A percentile compares a stretch with the other conserved stretches of the same genome.
Evolutionary conservation across 2,113 vertebrate genomes (phyloP).

Genomic region (Paramisgurnus dabryanus): DNA sequence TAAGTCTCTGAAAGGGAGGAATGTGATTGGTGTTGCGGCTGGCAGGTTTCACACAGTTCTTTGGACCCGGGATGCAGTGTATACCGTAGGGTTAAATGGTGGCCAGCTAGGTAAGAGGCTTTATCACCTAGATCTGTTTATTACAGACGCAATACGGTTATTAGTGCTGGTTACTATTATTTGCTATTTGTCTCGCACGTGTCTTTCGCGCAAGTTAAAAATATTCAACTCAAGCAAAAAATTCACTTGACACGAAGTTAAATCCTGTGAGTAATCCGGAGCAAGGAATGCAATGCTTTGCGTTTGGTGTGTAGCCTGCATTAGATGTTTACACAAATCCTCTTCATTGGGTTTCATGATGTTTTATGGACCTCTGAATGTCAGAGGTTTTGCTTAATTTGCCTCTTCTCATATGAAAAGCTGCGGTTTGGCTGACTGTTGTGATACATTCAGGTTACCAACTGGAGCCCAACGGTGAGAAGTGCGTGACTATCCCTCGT

Average conservation of each 20-base stretch:
- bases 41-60: constrained; percentile 96
- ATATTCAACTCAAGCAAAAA: too few species aligned
- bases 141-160: background rate
- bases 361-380: background rate
- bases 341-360: background rate
- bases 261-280: too few species aligned
- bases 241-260: too few species aligned
- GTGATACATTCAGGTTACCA: constrained; percentile 80
- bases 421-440: background rate
- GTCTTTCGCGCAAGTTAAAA: too few species aligned
- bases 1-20: constrained; percentile 89
- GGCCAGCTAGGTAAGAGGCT: constrained; percentile 89
- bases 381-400: background rate
- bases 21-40: constrained; percentile 89
- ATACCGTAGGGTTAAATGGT: constrained; percentile 94
- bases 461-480: constrained; percentile 93
- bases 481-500: constrained; percentile 83
- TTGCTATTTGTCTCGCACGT: too few species aligned
- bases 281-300: too few species aligned
- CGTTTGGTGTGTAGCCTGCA: too few species aligned
- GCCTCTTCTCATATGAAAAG: constrained; percentile 1
- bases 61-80: constrained; percentile 93
- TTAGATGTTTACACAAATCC: background rate
- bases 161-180: background rate
- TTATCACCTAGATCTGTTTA: background rate